These are phyloP conservation scores for Tetropium fuscum DNA, from an alignment of 2,888 invertebrate genomes.

Conservation along the genomic window DNA sequence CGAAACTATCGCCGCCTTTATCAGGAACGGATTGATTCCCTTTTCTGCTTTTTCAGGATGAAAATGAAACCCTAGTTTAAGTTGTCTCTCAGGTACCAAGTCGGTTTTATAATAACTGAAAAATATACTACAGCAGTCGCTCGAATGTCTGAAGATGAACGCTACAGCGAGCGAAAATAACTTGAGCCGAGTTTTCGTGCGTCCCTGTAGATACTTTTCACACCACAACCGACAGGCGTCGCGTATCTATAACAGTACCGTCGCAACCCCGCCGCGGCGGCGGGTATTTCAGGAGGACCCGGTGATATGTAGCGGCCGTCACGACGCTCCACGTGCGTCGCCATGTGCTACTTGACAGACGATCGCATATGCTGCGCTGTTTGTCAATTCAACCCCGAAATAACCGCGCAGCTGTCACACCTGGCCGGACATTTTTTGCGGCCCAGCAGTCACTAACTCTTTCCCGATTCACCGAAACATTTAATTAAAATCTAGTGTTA, in stretches of 20 bases:
- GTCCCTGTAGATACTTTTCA: background rate
- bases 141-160: no score
- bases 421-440: slow-evolving; percentile 65
- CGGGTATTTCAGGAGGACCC: slow-evolving; percentile 53
- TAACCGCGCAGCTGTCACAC: slow-evolving; percentile 64
- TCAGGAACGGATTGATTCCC: no score
- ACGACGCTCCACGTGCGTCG: slow-evolving; percentile 70
- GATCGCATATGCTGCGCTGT: slow-evolving; percentile 66
- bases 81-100: no score
- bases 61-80: no score
- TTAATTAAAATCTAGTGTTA: no score
- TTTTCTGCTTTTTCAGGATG: no score
- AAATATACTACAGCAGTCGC: no score
- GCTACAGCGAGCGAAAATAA: no score
- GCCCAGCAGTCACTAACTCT: slow-evolving; percentile 37
- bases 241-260: slow-evolving; percentile 15
- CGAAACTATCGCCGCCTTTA: no score
- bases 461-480: slow-evolving; percentile 37
- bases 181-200: no score
- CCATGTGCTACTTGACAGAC: slow-evolving; percentile 71
- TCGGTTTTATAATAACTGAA: no score
- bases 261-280: slow-evolving; percentile 32
- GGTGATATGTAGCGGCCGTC: slow-evolving; percentile 67
- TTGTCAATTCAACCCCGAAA: slow-evolving; percentile 63
- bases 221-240: slow-evolving; percentile 14